Conservation (phyloP, 1,140 invertebrate species). For the Orchestia grillus region DNA sequence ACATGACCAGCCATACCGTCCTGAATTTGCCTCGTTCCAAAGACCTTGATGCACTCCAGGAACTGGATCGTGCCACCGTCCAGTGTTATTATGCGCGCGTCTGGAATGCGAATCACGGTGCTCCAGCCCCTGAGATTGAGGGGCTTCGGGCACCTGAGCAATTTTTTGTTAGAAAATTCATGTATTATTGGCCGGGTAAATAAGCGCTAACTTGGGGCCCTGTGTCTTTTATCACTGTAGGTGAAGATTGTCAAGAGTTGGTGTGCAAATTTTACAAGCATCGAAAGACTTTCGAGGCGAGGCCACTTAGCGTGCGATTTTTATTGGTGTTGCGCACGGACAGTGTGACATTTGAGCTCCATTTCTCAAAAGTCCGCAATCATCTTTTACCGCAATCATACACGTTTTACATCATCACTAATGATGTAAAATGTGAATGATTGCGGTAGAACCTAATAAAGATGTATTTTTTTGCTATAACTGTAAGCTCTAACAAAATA, state of each 20-base stretch:
- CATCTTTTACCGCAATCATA: not conserved
- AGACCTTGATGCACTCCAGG: not conserved
- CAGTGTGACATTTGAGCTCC: not conserved
- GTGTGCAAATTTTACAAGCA: not conserved
- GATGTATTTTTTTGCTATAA: too few species aligned
- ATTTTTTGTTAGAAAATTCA: not conserved
- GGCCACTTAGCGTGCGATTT: not conserved
- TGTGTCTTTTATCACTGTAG: not conserved
- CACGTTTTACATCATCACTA: too few species aligned
- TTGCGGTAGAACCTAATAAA: too few species aligned
- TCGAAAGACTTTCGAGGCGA: not conserved
- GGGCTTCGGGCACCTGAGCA: not conserved
- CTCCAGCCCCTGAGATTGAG: not conserved
- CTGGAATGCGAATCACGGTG: not conserved
- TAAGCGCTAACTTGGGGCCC: not conserved
- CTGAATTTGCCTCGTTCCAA: not conserved
- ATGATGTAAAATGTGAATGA: too few species aligned
- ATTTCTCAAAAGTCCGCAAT: not conserved
- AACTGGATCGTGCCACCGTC: not conserved
- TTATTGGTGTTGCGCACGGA: not conserved
- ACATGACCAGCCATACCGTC: not conserved
- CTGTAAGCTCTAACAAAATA: too few species aligned
- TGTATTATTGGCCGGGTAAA: not conserved
- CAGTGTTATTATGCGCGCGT: not conserved
- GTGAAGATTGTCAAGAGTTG: not conserved